Evolutionary conservation across 2,797 vertebrate species (phyloP).

Genomic region (Bryconaethiops microstoma): DNA sequence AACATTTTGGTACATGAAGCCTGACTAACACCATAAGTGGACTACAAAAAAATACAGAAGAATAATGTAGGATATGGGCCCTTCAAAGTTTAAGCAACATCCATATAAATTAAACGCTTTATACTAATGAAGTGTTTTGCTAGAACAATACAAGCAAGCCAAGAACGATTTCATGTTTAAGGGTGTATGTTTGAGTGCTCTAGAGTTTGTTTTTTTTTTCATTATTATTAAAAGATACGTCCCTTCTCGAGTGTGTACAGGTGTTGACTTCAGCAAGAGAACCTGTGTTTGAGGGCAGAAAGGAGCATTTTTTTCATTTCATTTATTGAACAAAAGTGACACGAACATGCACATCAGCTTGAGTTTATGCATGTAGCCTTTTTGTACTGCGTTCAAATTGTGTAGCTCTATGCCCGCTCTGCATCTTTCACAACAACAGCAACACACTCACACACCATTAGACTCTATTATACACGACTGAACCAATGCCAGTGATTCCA

Average conservation of each 20-base stretch:
- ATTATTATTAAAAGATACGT: neutral
- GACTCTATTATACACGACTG: constrained; percentile 51
- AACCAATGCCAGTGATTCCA: constrained; percentile 58
- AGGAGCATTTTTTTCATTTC: neutral
- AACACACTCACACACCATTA: constrained; percentile 44
- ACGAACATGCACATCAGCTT: constrained; percentile 10
- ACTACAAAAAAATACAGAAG: too few species aligned
- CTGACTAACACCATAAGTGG: too few species aligned
- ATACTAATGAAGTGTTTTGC: neutral
- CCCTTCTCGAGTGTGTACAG: neutral
- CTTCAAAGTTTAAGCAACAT: too few species aligned
- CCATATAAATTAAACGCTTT: too few species aligned
- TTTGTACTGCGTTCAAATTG: constrained; percentile 23
- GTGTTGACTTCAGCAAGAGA: neutral
- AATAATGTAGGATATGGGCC: too few species aligned
- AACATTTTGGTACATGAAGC: too few species aligned
- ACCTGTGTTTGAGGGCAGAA: neutral
- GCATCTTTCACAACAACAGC: constrained; percentile 20
- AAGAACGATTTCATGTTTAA: neutral
- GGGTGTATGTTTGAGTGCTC: neutral
- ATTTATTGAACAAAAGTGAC: neutral
- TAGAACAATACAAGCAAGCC: neutral
- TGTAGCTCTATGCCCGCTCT: neutral
- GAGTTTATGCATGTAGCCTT: constrained; percentile 14
- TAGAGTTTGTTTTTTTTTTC: neutral